These are phyloP conservation scores for Ecdyonurus torrentis DNA, from an alignment of 2,888 invertebrate species.

Conservation along the genomic window DNA sequence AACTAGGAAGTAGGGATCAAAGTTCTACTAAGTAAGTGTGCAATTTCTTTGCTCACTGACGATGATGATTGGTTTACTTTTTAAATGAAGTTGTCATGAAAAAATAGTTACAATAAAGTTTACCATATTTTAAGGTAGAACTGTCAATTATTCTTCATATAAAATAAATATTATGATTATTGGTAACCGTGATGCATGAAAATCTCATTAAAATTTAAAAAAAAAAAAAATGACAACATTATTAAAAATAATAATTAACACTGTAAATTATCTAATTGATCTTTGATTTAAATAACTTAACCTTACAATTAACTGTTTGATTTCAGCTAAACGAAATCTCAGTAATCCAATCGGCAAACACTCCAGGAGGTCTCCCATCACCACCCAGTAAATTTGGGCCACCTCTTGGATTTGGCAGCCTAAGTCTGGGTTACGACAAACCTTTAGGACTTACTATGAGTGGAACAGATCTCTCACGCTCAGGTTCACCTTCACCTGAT, in stretches of 20 bases:
- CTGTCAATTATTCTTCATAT: no score
- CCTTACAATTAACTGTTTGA: no score
- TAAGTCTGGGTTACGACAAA: not conserved
- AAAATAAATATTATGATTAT: no score
- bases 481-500: not conserved
- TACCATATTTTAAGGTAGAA: no score
- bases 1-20: no score
- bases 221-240: not conserved
- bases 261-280: not conserved
- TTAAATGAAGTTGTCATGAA: no score
- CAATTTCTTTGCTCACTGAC: no score
- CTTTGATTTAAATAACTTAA: not conserved
- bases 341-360: constrained; percentile 43
- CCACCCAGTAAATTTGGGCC: not conserved
- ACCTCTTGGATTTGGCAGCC: not conserved
- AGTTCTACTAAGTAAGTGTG: no score
- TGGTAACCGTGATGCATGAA: no score
- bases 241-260: not conserved
- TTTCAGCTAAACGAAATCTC: constrained; percentile 65
- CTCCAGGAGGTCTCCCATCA: not conserved
- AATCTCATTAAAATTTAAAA: no score
- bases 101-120: no score
- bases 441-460: not conserved
- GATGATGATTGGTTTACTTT: no score
- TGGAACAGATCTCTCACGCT: not conserved